Evolutionary conservation across 2,888 invertebrate species (phyloP).

Genomic region (Cylloceria caligata): DNA sequence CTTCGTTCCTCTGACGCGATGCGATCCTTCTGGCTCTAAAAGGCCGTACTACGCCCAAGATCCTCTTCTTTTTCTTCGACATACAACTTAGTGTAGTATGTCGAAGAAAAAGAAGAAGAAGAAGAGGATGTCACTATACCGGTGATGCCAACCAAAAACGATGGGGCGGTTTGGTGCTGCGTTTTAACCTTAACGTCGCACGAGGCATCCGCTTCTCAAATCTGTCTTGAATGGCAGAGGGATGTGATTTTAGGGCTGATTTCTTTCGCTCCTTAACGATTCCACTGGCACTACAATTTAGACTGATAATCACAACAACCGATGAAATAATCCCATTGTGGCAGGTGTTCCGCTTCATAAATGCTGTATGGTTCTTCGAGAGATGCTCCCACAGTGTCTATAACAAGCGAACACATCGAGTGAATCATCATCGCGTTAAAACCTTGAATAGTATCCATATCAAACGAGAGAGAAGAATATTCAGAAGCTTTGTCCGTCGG

Average conservation of each 20-base stretch:
- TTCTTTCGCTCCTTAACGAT: conserved; percentile 38
- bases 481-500: conserved; percentile 17
- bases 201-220: conserved; percentile 41
- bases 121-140: conserved; percentile 53
- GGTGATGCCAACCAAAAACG: conserved; percentile 39
- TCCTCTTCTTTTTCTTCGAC: conserved; percentile 68
- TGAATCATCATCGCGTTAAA: conserved; percentile 53
- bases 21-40: conserved; percentile 54
- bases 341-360: conserved; percentile 33
- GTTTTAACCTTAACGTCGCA: conserved; percentile 43
- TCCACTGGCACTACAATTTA: conserved; percentile 12
- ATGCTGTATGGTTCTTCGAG: background rate
- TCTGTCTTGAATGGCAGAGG: conserved; percentile 8
- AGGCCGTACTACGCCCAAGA: conserved; percentile 71
- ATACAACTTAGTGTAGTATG: too few relatives aligned
- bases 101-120: too few relatives aligned
- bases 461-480: conserved; percentile 29
- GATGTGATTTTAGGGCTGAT: background rate
- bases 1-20: conserved; percentile 58
- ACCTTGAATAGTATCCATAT: conserved; percentile 60
- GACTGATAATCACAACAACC: conserved; percentile 12
- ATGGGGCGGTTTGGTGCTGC: conserved; percentile 42
- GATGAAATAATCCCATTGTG: conserved; percentile 33
- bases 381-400: conserved; percentile 19
- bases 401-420: conserved; percentile 38